phyloP scores from a whole-genome alignment of 1,140 invertebrate genomes.

The Drosophila murphyi region DNA sequence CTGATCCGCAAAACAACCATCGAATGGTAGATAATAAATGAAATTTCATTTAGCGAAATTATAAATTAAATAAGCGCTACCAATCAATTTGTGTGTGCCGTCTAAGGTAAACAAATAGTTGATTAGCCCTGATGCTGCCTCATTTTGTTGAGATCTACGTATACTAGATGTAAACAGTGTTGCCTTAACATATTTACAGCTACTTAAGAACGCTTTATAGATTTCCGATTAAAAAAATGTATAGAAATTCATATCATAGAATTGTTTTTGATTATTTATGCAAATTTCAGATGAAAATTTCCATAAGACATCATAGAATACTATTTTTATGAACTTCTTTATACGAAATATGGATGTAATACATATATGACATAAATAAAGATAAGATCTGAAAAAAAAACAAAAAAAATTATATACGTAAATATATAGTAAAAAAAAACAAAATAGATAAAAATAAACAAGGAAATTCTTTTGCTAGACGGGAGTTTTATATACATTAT shows the following conservation, averaged over 20 bases:
- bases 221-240: background rate
- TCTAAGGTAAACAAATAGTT: slow-evolving; percentile 29
- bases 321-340: too few relatives aligned
- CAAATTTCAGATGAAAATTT: too few relatives aligned
- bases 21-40: slow-evolving; percentile 29
- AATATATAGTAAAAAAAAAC: too few relatives aligned
- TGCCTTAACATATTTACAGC: too few relatives aligned
- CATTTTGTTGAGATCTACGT: background rate
- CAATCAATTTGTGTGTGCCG: slow-evolving; percentile 40
- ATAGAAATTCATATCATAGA: background rate
- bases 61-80: slow-evolving; percentile 58
- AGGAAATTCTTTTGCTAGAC: too few relatives aligned
- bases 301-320: background rate
- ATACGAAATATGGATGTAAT: too few relatives aligned
- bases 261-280: too few relatives aligned
- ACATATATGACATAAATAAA: too few relatives aligned
- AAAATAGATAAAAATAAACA: too few relatives aligned
- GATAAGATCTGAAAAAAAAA: too few relatives aligned
- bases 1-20: background rate
- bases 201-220: background rate
- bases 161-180: background rate
- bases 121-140: background rate
- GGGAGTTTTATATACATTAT: too few relatives aligned
- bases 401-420: too few relatives aligned
- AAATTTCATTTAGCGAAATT: slow-evolving; percentile 63